phyloP scores from a whole-genome alignment of 2,888 invertebrate genomes.

The Plagodis dolabraria region DNA sequence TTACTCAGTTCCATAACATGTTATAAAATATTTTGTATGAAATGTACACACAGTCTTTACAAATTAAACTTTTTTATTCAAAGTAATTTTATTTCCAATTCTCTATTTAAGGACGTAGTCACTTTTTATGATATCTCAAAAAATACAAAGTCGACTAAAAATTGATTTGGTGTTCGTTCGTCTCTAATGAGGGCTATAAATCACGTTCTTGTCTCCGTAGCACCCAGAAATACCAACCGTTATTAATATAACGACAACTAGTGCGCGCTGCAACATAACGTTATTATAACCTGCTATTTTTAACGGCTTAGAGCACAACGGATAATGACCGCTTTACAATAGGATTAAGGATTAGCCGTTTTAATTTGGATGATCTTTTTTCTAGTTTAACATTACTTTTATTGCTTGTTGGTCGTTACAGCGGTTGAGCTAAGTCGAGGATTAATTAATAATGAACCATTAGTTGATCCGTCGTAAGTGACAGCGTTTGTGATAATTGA shows the following conservation, averaged over 20 bases:
- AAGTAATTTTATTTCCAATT: too few relatives aligned
- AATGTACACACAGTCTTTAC: too few relatives aligned
- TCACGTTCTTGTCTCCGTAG: conserved; percentile 58
- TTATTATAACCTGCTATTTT: conserved; percentile 25
- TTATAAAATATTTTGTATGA: too few relatives aligned
- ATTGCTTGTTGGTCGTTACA: conserved; percentile 10
- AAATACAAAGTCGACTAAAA: neutral
- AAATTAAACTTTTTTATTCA: too few relatives aligned
- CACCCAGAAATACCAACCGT: conserved; percentile 57
- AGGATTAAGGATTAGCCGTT: conserved; percentile 10
- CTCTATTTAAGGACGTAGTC: too few relatives aligned
- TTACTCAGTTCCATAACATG: too few relatives aligned
- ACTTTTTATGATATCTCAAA: neutral
- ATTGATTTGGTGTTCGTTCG: conserved; percentile 20
- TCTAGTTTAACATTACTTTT: conserved; percentile 18
- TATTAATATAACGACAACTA: conserved; percentile 51
- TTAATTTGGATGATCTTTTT: conserved; percentile 27
- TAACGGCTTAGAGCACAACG: conserved; percentile 9
- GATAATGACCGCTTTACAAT: conserved; percentile 9
- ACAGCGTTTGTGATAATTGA: conserved; percentile 2
- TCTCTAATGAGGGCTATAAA: conserved; percentile 65
- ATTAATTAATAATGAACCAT: conserved; percentile 28
- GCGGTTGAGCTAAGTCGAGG: conserved; percentile 18
- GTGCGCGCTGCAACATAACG: conserved; percentile 13
- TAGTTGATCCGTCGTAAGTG: neutral